Evolutionary conservation across 92 coral and sea anemone species (phyloP), one percentile per base, ranked within the genome.

Genomic region (Chrysogorgia sp.): DNA sequence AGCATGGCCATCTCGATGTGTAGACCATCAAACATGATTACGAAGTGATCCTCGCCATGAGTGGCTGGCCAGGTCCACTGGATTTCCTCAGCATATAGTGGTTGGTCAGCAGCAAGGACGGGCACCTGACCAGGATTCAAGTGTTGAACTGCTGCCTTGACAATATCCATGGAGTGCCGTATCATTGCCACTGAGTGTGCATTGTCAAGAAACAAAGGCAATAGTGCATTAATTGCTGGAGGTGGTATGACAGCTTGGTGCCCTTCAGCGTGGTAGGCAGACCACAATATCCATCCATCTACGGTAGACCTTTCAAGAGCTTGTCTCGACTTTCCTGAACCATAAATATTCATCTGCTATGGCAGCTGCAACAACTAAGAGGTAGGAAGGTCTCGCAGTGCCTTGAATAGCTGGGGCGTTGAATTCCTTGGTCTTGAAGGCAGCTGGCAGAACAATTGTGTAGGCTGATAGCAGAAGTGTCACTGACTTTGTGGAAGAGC

Each of bases 121-220:
- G 90, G 84, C 32, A 64, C 63, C 64, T 82, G 86, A 17, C 83
- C 84, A 41, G 86, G 86, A 49, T 82, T 76, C 43, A 86, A 48
- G 59, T 67, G 65, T 40, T 69, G 58, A n/a, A 69, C 78, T 28
- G 81, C 81, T 13, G 49, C 40, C 76, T 69, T 65, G 58, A 86
- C 26, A 0, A 76, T 67, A 34, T 69, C 67, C 86, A 81, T 47
- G 50, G 76, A 24, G 58, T 86, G 90, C 13, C 63, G 59, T 14
- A 86, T 86, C 86, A 68, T 86, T 26, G 86, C 84, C 30, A 81
- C 83, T 66, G 90, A 86, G 60, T 82, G 79, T 19, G 84, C 77
- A 34, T 81, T 77, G 69, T 86, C 84, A 7, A 68, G 58, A 67
- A 86, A 82, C 83, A 86, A 69, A 12, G 90, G 83, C 28, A 81